Percentiles rank a stretch among this genome's conserved stretches.
These are phyloP conservation scores for Tethya wilhelma DNA, from an alignment of 37 sponge, comb jelly and placozoan species.

Conservation along the genomic window DNA sequence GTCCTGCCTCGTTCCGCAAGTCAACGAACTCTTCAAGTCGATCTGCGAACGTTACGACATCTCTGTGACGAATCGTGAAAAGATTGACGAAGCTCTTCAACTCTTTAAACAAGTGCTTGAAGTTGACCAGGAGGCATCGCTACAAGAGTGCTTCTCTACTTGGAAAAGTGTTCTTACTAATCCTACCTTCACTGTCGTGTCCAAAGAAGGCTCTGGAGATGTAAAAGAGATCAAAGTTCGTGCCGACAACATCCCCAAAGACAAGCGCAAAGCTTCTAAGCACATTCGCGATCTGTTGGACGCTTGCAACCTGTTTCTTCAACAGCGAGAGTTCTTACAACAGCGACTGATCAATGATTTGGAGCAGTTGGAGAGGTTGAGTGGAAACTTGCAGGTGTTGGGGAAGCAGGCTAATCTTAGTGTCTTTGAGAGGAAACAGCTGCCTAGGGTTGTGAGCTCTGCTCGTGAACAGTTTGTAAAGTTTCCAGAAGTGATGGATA, in stretches of 20 bases:
- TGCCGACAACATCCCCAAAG: constrained; percentile 29
- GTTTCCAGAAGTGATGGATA: constrained; percentile 27
- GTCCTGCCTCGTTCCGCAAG: constrained; percentile 16
- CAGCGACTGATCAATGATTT: constrained; percentile 3
- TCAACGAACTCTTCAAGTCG: constrained; percentile 46
- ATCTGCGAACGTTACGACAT: constrained; percentile 51
- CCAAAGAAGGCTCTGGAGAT: background rate
- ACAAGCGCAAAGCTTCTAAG: constrained; percentile 42
- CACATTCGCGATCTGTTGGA: constrained; percentile 43
- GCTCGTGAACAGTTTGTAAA: constrained; percentile 27
- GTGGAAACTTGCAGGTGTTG: constrained; percentile 8
- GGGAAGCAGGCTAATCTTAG: constrained; percentile 15
- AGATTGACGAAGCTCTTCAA: constrained; percentile 36
- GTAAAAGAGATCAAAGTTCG: constrained; percentile 31
- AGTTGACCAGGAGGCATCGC: constrained; percentile 4
- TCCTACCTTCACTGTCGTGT: constrained; percentile 21
- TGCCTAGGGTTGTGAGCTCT: background rate
- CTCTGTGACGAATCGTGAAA: constrained; percentile 36
- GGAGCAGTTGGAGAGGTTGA: constrained; percentile 1
- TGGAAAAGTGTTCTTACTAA: constrained; percentile 31
- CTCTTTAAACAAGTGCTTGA: constrained; percentile 28
- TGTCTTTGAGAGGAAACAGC: constrained; percentile 19
- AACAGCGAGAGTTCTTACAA: constrained; percentile 43
- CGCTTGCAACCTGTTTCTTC: constrained; percentile 38
- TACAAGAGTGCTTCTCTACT: constrained; percentile 20